Evolutionary conservation across 2,797 vertebrate genomes (phyloP).

Genomic region (Sebastes taczanowskii): DNA sequence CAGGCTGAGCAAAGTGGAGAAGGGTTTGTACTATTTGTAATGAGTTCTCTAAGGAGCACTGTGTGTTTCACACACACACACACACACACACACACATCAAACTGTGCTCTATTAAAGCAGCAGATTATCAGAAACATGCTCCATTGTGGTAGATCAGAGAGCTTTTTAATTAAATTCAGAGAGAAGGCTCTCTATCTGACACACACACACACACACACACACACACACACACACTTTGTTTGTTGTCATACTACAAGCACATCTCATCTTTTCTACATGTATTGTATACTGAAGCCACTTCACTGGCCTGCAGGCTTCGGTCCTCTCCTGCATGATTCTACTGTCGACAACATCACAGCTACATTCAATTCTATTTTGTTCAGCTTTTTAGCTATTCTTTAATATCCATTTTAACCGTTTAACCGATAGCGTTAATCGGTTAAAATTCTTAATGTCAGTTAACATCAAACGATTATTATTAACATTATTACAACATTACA

Average conservation of each 20-base stretch:
- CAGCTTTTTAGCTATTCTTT: no score
- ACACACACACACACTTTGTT: background rate
- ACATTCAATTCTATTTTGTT: background rate
- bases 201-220: constrained; percentile 11
- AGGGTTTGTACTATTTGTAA: constrained; percentile 51
- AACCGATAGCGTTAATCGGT: no score
- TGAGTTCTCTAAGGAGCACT: constrained; percentile 56
- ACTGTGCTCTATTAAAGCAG: constrained; percentile 29
- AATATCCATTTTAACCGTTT: no score
- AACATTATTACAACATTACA: no score
- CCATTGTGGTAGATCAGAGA: constrained; percentile 54
- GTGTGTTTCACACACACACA: background rate
- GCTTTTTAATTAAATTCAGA: constrained; percentile 60
- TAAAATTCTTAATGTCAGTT: background rate
- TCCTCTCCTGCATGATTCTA: background rate
- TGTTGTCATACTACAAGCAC: constrained; percentile 29
- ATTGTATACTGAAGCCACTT: background rate
- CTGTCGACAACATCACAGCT: background rate
- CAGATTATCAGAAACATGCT: constrained; percentile 47
- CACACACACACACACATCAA: constrained; percentile 9
- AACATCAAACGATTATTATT: background rate
- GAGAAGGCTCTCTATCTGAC: constrained; percentile 6
- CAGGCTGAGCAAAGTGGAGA: constrained; percentile 8
- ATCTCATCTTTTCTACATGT: constrained; percentile 2
- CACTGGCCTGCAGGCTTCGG: background rate